Evolutionary conservation across 2,113 vertebrate species (phyloP), one percentile per base, ranked within the genome.

Genomic region (Dipodomys stephensi): DNA sequence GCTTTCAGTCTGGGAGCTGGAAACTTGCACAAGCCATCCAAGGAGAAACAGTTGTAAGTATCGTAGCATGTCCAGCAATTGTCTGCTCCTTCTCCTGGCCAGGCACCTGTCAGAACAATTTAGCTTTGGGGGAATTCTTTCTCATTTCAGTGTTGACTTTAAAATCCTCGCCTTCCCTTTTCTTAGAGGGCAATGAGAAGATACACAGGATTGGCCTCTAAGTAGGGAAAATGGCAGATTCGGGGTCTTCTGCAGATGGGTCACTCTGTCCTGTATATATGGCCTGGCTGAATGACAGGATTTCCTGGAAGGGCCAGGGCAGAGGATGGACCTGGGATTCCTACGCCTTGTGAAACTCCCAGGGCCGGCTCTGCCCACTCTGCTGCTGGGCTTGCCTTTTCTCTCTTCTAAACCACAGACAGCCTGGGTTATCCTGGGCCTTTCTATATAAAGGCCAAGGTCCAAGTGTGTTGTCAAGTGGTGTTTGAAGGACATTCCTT

Each of bases 241-340:
- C 69, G 74, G 27, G 80, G 84, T 62, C 82, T 94, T 79, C 80
- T 91, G 39, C 92, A 86, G 87, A 93, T 46, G 16, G 89, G 95
- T 91, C 46, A 18, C 89, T 93, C 72, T 78, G 85, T 93, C 92
- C 95, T 82, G 93, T 92, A 96, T 97, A 97, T 97, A 96, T 35
- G 72, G 94, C 93, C 96, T 62, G 74, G 73, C 64, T 95, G 96
- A 98, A 97, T 98, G 96, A 95, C 98, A 98, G 98, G 98, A 98
- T 98, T 98, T 98, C 98, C 98, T 98, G 98, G 89, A 10, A 6
- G 95, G 94, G 81, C 84, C 0, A 62, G 25, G 83, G 71, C 77
- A 74, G 83, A 80, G 94, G 22, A 64, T 35, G 0, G 32, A 69
- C 60, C 82, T 6, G n/a, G 91, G 68, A 83, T 78, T 80, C 65